Conservation (phyloP, 2,797 vertebrate genomes). For the Hippoglossus hippoglossus region DNA sequence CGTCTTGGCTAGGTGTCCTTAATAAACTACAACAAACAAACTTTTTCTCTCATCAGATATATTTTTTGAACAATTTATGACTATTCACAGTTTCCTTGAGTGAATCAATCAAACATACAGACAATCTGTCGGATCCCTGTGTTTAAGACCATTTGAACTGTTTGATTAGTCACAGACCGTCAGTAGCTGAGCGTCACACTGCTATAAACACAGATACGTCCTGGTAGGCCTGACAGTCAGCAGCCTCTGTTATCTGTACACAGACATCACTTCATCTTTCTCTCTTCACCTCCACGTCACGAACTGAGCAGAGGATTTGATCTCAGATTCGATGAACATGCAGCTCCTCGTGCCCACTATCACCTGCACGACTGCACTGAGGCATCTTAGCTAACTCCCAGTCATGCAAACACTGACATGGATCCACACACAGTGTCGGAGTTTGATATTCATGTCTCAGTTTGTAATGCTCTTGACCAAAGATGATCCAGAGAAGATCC, state of each 20-base stretch:
- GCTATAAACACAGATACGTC: too few species aligned
- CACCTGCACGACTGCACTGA: not conserved
- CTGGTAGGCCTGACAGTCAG: conserved; percentile 12
- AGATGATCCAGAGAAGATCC: conserved; percentile 71
- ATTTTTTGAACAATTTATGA: not conserved
- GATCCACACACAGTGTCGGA: conserved; percentile 41
- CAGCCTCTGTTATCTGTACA: conserved; percentile 1
- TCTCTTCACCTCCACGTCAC: not conserved
- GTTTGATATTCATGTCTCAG: conserved; percentile 60
- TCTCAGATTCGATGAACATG: not conserved
- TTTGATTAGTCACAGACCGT: not conserved
- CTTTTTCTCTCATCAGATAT: too few species aligned
- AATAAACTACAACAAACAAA: not conserved
- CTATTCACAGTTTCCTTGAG: not conserved
- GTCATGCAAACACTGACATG: conserved; percentile 18
- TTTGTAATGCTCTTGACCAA: conserved; percentile 74
- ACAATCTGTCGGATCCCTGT: not conserved
- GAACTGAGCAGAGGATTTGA: not conserved
- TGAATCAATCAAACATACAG: not conserved
- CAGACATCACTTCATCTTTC: conserved; percentile 13
- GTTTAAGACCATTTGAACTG: not conserved
- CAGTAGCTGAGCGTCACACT: too few species aligned
- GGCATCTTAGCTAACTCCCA: not conserved
- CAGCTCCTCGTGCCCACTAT: not conserved
- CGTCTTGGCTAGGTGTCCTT: too few species aligned